Evolutionary conservation across 2,797 vertebrate genomes (phyloP), one percentile per base, ranked within the genome.

Genomic region (Philypnodon macrostomus): DNA sequence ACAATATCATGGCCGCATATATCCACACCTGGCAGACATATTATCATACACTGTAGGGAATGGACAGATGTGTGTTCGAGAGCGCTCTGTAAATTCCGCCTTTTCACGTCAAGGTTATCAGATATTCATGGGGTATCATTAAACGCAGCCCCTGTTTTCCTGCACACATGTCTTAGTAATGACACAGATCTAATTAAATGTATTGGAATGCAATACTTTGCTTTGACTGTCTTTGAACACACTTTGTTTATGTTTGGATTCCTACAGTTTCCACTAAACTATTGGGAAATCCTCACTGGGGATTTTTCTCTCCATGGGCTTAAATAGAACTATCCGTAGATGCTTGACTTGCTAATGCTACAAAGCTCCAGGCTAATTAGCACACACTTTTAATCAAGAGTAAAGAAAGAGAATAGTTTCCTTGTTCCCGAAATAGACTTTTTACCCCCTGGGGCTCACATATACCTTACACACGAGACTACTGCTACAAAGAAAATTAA

Each of bases 101-200:
- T 48, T 50, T 47, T 18, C 47, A 17, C 19, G 45, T 57, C 51
- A 44, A 59, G 55, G 63, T 77, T 65, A 66, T 73, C 73, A 60
- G 63, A 67, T 63, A 75, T 67, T 71, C 49, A 67, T 49, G 16
- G 33, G 19, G 38, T 47, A 40, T 70, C 69, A 79, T 81, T 69
- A 76, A 74, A 67, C 36, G 1, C 16, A 19, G 59, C 21, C 31
- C 37, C 21, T 21, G 58, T 58, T 65, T n/a, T 48, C 71, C 70
- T 46, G 38, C 32, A 49, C 69, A 54, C 14, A 34, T 72, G 56
- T 48, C 46, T 47, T 49, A 54, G 67, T 57, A 50, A 70, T 75
- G 59, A 70, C 67, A 50, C 44, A 41, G 53, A 74, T 33, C 58
- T 62, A 62, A 75, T 80, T 74, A 33, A 67, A 54, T 73, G 62